These are phyloP conservation scores for Emydoidea blandingii DNA, from an alignment of 2,797 vertebrate genomes.

Conservation along the genomic window DNA sequence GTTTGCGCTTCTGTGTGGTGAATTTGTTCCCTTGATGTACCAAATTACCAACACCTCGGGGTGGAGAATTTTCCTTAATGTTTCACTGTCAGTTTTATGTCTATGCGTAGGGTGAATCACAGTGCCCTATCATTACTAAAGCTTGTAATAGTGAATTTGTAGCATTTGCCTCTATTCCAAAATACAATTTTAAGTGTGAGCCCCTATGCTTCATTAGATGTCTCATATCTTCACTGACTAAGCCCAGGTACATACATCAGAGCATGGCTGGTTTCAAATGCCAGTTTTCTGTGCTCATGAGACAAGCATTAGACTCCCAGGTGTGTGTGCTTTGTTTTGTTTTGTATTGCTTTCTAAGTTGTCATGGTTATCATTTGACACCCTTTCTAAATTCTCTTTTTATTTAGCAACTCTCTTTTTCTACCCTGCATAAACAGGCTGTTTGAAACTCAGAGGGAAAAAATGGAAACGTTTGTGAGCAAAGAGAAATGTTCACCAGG, in stretches of 20 bases:
- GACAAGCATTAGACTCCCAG: slow-evolving; percentile 49
- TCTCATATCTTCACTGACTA: background rate
- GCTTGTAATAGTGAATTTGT: background rate
- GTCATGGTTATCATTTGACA: slow-evolving; percentile 77
- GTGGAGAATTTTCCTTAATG: background rate
- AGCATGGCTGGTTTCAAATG: background rate
- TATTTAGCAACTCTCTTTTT: slow-evolving; percentile 65
- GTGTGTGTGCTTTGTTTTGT: slow-evolving; percentile 6
- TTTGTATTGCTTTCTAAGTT: slow-evolving; percentile 69
- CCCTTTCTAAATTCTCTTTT: slow-evolving; percentile 68
- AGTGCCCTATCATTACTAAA: background rate
- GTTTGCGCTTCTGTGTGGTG: background rate
- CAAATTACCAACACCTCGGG: background rate
- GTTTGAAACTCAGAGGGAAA: slow-evolving; percentile 44
- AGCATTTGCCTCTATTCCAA: background rate
- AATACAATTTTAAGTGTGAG: background rate
- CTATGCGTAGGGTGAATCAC: background rate
- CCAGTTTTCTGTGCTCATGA: slow-evolving; percentile 29
- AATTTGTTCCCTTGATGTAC: background rate
- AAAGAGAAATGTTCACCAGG: slow-evolving; percentile 29
- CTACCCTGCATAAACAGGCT: slow-evolving; percentile 60
- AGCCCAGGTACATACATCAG: slow-evolving; percentile 1
- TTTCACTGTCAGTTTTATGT: background rate
- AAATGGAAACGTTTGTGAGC: slow-evolving; percentile 30
- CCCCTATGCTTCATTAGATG: background rate